Base-by-base conservation (phyloP, 1,140 invertebrate species). In the Drosophila sechellia region DNA sequence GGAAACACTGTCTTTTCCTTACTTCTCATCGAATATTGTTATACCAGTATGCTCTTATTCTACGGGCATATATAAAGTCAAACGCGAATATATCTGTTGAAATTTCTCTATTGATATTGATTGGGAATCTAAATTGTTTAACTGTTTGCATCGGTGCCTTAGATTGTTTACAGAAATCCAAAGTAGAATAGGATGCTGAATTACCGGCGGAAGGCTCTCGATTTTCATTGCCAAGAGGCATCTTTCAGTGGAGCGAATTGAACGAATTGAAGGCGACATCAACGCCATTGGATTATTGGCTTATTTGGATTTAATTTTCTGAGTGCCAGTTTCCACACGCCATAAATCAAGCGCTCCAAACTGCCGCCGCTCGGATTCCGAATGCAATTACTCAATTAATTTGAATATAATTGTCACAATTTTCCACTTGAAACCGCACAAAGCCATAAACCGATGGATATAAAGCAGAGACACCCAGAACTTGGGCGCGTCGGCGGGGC, bases 331-430 rank as follows among this genome's bases (percentile, higher is more conserved):
- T 86, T 86, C 79, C 84, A 87, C 84, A 86, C 75, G 48, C 79
- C 61, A 69, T 89, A 89, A 89, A 89, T 89, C 79, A 89, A 89
- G 68, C 63, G 64, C 84, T 89, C 72, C 53, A 72, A 66, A 80
- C 59, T 53, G 64, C 66, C 60, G 53, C 54, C 45, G 76, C 70
- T 70, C 65, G 52, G 57, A 69, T 83, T 70, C 58, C 61, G 45
- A 71, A 79, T 68, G 84, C 84, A 87, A 87, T 87, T 87, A 87
- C 84, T 86, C 81, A 90, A 90, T 90, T 90, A 90, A 90, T 90
- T 90, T 75, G 79, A 83, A 90, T 90, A 87, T 90, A 90, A 90
- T 90, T 90, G 86, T 90, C 86, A 87, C 83, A 86, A 83, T 87
- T 76, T 78, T 72, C 81, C 87, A 90, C 86, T 90, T 90, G 81